phyloP scores from a whole-genome alignment of 1,140 invertebrate species.

The Plectrocnemia conspersa region DNA sequence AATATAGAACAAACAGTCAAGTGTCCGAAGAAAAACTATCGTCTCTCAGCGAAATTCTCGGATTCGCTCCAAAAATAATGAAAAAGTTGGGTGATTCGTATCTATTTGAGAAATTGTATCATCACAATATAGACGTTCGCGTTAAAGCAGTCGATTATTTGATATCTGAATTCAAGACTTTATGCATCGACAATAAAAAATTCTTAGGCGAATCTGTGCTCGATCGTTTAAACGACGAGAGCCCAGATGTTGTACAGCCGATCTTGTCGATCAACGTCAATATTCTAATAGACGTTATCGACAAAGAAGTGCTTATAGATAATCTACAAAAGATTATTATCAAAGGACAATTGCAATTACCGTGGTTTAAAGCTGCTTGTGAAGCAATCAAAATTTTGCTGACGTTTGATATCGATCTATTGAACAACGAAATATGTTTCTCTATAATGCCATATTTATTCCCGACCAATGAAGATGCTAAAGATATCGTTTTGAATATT shows the following conservation, averaged over 20 bases:
- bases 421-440: conserved; percentile 46
- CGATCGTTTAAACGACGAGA: conserved; percentile 57
- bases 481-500: conserved; percentile 48
- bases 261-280: conserved; percentile 46
- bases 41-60: conserved; percentile 45
- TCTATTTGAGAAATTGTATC: conserved; percentile 64
- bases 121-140: conserved; percentile 57
- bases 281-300: conserved; percentile 44
- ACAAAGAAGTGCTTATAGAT: conserved; percentile 37
- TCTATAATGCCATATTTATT: conserved; percentile 57
- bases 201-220: conserved; percentile 55
- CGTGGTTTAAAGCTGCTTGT: conserved; percentile 43
- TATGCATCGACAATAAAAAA: conserved; percentile 49
- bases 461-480: conserved; percentile 48
- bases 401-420: conserved; percentile 39
- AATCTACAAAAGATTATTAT: conserved; percentile 38
- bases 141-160: conserved; percentile 58
- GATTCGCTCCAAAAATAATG: conserved; percentile 51
- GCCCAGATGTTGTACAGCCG: conserved; percentile 50
- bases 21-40: conserved; percentile 34
- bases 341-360: conserved; percentile 35
- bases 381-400: conserved; percentile 46
- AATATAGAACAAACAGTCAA: conserved; percentile 43
- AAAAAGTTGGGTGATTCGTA: conserved; percentile 51
- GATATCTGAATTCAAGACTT: conserved; percentile 46